A percentile compares a stretch with the other conserved stretches of the same genome.
These are phyloP conservation scores for Gadopsis bispinosus DNA, from an alignment of 2,797 vertebrate species.

Conservation along the genomic window DNA sequence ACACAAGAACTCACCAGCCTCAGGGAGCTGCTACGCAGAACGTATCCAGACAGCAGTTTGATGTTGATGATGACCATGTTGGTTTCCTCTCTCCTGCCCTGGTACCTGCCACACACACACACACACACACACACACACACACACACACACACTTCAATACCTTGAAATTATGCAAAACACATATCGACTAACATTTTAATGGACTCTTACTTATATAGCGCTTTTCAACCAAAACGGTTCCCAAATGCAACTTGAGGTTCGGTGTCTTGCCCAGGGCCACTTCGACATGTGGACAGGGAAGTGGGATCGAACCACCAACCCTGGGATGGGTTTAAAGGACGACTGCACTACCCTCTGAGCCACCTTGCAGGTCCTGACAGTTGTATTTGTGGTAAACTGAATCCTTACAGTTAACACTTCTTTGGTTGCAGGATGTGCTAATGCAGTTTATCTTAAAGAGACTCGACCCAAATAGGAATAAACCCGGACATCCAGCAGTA, in stretches of 20 bases:
- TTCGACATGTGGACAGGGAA: too few relatives aligned
- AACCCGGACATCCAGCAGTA: too few relatives aligned
- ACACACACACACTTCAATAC: conserved; percentile 10
- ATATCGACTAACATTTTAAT: neutral
- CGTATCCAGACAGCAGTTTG: conserved; percentile 83
- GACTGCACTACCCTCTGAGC: too few relatives aligned
- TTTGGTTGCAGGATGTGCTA: too few relatives aligned
- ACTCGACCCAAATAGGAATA: too few relatives aligned
- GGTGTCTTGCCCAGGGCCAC: too few relatives aligned
- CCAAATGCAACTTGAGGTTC: too few relatives aligned
- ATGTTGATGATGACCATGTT: conserved; percentile 86
- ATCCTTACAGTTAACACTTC: neutral
- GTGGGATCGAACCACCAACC: too few relatives aligned
- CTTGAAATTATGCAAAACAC: neutral
- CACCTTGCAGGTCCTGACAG: too few relatives aligned
- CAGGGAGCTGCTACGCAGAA: conserved; percentile 67
- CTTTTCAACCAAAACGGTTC: too few relatives aligned
- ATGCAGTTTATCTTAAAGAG: neutral
- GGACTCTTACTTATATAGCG: too few relatives aligned
- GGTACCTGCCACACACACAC: conserved; percentile 65
- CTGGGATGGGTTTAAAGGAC: too few relatives aligned
- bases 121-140: conserved; percentile 28
- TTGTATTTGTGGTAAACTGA: neutral
- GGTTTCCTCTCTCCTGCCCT: conserved; percentile 77
- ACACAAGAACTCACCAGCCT: conserved; percentile 50